phyloP scores from a whole-genome alignment of 2,113 vertebrate species.

The Ictidomys tridecemlineatus region DNA sequence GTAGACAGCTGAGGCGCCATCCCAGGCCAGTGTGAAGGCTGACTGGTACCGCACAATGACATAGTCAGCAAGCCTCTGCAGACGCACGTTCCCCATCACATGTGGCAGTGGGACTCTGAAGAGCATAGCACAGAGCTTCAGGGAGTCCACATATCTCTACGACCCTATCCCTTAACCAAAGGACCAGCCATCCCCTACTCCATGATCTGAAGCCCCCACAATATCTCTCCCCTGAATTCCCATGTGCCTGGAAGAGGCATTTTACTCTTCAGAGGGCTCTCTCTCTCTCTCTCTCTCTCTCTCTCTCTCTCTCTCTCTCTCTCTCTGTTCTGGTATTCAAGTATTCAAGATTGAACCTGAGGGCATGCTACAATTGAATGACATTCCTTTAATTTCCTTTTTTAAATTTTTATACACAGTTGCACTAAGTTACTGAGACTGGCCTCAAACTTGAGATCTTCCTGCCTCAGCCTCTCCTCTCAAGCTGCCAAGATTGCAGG shows the following conservation, averaged over 20 bases:
- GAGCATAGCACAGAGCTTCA: not conserved
- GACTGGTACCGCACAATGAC: slow-evolving; percentile 92
- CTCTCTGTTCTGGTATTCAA: no score
- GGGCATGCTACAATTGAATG: no score
- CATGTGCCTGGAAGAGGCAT: not conserved
- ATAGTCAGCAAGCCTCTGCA: slow-evolving; percentile 94
- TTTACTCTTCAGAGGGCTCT: not conserved
- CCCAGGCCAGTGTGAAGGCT: slow-evolving; percentile 96
- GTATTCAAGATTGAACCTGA: no score
- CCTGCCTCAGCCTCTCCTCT: no score
- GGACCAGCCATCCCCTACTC: not conserved
- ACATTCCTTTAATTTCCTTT: no score
- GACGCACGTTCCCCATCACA: slow-evolving; percentile 89
- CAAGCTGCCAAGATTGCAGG: no score
- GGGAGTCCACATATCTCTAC: not conserved
- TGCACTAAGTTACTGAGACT: no score
- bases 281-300: no score
- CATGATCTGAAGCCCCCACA: not conserved
- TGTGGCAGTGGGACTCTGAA: slow-evolving; percentile 92
- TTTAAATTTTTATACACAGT: no score
- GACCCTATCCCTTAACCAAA: not conserved
- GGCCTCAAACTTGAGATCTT: no score
- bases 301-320: no score
- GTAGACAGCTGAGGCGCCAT: slow-evolving; percentile 93
- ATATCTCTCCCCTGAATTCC: not conserved